These are phyloP conservation scores for Glaucomys volans DNA, from an alignment of 2,113 vertebrate species.

Conservation along the genomic window DNA sequence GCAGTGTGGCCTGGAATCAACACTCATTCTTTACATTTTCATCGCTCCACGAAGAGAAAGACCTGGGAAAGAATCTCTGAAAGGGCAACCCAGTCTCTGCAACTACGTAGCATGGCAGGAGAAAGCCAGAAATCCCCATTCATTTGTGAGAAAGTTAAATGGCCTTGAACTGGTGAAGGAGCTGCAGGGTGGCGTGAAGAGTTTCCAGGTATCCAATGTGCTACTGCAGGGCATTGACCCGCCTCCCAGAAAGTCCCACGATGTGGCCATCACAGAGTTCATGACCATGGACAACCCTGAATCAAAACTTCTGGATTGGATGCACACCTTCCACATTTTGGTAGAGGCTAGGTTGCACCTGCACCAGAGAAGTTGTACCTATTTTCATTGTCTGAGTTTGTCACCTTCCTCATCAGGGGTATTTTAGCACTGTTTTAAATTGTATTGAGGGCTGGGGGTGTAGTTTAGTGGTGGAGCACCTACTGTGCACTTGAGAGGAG, in stretches of 20 bases:
- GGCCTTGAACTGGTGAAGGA: not conserved
- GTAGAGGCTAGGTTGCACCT: not conserved
- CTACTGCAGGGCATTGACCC: too few relatives aligned
- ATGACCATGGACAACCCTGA: not conserved
- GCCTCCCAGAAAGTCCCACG: not conserved
- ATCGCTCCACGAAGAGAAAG: not conserved
- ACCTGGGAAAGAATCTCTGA: not conserved
- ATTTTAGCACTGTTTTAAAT: not conserved
- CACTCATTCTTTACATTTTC: rapidly evolving
- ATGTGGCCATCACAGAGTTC: not conserved
- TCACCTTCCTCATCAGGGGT: not conserved
- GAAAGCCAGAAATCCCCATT: not conserved
- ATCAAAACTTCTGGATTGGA: not conserved
- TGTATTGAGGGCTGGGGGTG: not conserved
- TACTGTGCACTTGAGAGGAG: not conserved
- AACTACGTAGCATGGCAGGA: too few relatives aligned
- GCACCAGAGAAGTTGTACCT: not conserved
- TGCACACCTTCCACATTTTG: not conserved
- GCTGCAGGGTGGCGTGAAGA: not conserved
- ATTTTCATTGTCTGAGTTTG: not conserved
- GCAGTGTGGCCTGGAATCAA: not conserved
- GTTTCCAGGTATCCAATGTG: not conserved
- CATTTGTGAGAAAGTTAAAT: not conserved
- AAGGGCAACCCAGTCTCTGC: too few relatives aligned
- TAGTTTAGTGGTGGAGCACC: not conserved